Conservation (phyloP, 2,888 invertebrate species). For the Tolmerus cingulatus region DNA sequence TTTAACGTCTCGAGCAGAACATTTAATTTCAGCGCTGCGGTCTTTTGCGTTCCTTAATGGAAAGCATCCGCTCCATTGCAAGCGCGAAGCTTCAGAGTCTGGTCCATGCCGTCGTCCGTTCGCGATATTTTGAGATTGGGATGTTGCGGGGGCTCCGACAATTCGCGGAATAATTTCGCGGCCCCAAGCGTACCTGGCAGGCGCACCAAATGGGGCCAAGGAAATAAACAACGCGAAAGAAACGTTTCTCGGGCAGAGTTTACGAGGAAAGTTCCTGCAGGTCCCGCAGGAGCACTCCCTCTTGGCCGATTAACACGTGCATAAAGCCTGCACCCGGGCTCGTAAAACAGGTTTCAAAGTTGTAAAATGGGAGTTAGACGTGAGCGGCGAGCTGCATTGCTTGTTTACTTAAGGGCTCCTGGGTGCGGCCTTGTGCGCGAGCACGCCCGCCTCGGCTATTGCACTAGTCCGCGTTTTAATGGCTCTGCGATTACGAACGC, state of each 20-base stretch:
- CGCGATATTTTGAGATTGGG: background rate
- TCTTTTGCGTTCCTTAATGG: background rate
- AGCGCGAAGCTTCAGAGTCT: background rate
- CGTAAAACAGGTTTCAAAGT: conserved; percentile 46
- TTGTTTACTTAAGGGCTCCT: conserved; percentile 5
- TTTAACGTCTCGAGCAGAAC: conserved; percentile 45
- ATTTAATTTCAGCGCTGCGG: conserved; percentile 37
- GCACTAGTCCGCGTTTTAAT: background rate
- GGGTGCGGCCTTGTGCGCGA: background rate
- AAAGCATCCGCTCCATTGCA: background rate
- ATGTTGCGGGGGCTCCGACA: background rate
- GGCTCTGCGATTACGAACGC: background rate
- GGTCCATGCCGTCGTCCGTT: background rate
- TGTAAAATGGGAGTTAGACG: conserved; percentile 30
- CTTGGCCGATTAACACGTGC: conserved; percentile 49
- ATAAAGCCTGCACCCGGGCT: conserved; percentile 43
- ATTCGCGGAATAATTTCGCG: background rate
- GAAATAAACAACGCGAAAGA: conserved; percentile 15
- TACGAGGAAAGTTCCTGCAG: conserved; percentile 46
- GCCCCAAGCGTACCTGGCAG: background rate
- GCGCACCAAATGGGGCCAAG: background rate
- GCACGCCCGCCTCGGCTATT: background rate
- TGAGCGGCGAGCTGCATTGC: background rate
- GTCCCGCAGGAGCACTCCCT: conserved; percentile 37
- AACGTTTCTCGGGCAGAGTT: conserved; percentile 37